Conservation (phyloP, 2,113 vertebrate species). For the Cranoglanis bouderius region DNA sequence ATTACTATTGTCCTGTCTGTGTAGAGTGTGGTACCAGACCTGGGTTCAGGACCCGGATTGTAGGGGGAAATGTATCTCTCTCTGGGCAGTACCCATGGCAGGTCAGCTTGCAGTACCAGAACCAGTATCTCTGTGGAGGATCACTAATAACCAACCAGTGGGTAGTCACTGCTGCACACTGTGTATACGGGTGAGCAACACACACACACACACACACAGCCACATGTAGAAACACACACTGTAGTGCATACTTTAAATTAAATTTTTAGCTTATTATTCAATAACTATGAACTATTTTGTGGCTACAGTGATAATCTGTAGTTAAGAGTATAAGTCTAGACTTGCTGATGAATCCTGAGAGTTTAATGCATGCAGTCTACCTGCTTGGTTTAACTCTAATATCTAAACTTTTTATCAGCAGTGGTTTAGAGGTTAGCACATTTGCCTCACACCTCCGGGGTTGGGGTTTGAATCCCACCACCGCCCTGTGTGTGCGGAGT, state of each 20-base stretch:
- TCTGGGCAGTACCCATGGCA: conserved; percentile 84
- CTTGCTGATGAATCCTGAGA: neutral
- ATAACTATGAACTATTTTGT: neutral
- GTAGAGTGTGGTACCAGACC: conserved; percentile 75
- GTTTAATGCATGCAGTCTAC: neutral
- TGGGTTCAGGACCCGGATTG: conserved; percentile 71
- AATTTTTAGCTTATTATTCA: neutral
- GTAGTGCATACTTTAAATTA: neutral
- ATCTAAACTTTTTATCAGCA: neutral
- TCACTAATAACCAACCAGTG: conserved; percentile 78
- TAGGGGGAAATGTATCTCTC: conserved; percentile 75
- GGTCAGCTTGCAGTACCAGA: conserved; percentile 83
- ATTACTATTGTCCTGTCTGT: neutral
- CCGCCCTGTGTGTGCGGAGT: too few species aligned
- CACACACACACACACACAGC: conserved; percentile 1
- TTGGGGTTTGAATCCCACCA: too few species aligned
- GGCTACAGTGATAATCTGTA: neutral
- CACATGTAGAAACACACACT: neutral
- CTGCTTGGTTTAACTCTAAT: neutral
- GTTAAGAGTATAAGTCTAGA: neutral
- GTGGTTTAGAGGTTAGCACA: too few species aligned
- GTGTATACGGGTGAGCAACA: conserved; percentile 58
- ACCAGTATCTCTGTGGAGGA: conserved; percentile 81
- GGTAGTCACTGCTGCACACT: conserved; percentile 85
- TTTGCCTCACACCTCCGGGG: too few species aligned